Percentiles rank a stretch among this genome's conserved stretches.
These are phyloP conservation scores for Ostrea denselamellosa DNA, from an alignment of 1,140 invertebrate genomes.

Conservation along the genomic window DNA sequence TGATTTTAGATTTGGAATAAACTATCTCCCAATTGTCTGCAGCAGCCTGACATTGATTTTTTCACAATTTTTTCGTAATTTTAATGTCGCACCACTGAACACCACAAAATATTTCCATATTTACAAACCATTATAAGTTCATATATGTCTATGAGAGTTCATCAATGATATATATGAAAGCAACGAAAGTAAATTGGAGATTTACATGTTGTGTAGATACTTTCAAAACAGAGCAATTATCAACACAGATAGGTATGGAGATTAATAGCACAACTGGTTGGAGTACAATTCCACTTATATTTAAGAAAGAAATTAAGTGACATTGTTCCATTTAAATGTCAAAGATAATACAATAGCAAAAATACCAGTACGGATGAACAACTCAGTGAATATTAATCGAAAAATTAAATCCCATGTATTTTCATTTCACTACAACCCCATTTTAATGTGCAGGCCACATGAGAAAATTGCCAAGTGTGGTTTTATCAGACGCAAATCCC, in stretches of 20 bases:
- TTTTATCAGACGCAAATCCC: not conserved
- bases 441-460: not conserved
- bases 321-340: slow-evolving; percentile 35
- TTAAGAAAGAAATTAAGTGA: slow-evolving; percentile 19
- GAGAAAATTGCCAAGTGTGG: not conserved
- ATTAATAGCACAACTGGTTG: not conserved
- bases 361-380: not conserved
- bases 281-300: not conserved
- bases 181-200: not conserved
- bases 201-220: not conserved
- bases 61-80: too few relatives aligned
- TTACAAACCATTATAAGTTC: not conserved
- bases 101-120: too few relatives aligned
- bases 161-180: not conserved
- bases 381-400: not conserved
- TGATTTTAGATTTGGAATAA: too few relatives aligned
- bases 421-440: not conserved
- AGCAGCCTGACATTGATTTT: too few relatives aligned
- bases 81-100: too few relatives aligned
- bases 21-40: too few relatives aligned
- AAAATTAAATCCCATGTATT: not conserved
- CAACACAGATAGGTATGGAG: not conserved
- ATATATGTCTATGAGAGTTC: not conserved
- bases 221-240: not conserved
- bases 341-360: not conserved